phyloP scores from a whole-genome alignment of 2,113 vertebrate species.

The Gallinago undulata region DNA sequence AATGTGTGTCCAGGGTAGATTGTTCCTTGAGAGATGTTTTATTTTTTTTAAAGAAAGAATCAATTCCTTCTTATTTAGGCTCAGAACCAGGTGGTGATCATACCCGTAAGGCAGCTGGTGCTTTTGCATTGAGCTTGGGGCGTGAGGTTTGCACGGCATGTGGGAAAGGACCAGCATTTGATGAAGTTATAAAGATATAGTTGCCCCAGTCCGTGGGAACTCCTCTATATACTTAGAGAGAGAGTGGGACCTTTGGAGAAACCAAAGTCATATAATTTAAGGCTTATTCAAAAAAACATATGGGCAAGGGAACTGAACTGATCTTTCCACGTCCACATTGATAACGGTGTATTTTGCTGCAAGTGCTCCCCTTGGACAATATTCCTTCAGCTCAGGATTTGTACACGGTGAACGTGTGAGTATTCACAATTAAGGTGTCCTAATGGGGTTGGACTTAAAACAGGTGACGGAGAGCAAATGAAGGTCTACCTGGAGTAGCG shows the following conservation, averaged over 20 bases:
- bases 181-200: background rate
- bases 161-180: fast-evolving
- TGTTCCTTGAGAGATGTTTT: background rate
- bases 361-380: fast-evolving
- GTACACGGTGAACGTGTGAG: background rate
- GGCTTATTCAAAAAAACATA: background rate
- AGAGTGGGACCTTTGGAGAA: background rate
- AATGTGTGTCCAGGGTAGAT: too few species aligned
- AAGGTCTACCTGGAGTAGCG: background rate
- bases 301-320: background rate
- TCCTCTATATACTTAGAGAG: background rate
- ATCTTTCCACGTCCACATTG: fast-evolving
- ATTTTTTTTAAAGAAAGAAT: background rate
- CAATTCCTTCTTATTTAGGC: background rate
- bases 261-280: background rate
- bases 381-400: background rate
- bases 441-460: background rate
- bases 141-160: background rate
- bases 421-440: background rate
- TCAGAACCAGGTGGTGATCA: background rate
- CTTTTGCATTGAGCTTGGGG: background rate
- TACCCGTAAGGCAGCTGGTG: background rate
- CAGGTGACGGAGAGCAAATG: background rate
- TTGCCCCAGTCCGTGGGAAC: background rate
- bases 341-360: background rate